phyloP scores from a whole-genome alignment of 2,113 vertebrate species.

The Otolemur garnettii region DNA sequence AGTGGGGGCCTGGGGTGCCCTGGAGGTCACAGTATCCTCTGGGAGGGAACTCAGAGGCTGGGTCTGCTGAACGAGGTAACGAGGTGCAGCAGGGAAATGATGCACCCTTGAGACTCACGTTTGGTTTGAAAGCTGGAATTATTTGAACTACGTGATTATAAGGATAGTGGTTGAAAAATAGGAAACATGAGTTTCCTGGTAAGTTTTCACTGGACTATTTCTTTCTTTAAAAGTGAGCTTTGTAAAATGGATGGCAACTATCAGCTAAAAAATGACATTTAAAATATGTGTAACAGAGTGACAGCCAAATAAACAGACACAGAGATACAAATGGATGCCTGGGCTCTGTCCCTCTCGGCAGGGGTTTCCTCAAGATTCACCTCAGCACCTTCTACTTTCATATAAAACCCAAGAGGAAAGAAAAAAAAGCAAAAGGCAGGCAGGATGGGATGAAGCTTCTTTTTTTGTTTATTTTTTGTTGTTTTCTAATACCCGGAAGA shows the following conservation, averaged over 20 bases:
- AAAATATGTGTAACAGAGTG: not conserved
- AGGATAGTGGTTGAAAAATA: not conserved
- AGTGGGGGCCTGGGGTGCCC: too few species aligned
- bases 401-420: not conserved
- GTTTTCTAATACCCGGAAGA: not conserved
- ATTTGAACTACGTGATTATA: too few species aligned
- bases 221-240: not conserved
- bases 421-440: not conserved
- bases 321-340: fast-evolving
- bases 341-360: not conserved
- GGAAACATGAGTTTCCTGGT: not conserved
- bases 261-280: not conserved
- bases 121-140: too few species aligned
- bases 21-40: not conserved
- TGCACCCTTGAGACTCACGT: fast-evolving
- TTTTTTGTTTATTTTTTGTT: not conserved
- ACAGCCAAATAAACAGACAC: not conserved
- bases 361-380: not conserved
- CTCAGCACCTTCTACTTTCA: not conserved
- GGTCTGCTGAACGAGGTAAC: not conserved
- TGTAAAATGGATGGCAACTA: not conserved
- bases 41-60: too few species aligned
- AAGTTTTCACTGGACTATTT: fast-evolving
- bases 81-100: fast-evolving
- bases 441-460: too few species aligned